These are phyloP conservation scores for Aix galericulata DNA, from an alignment of 2,113 vertebrate species.

Conservation along the genomic window DNA sequence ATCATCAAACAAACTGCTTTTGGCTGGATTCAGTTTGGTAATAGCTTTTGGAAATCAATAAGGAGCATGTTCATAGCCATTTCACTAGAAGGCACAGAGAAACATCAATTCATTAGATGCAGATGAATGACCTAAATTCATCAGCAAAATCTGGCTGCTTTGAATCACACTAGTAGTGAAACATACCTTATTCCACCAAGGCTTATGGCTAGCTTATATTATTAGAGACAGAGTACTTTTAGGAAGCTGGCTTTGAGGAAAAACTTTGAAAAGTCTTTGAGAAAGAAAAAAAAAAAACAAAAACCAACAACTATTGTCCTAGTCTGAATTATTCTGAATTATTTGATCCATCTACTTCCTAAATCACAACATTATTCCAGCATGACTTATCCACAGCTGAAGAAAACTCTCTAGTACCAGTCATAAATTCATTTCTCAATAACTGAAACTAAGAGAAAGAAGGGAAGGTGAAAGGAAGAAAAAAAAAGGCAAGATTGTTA, in stretches of 20 bases:
- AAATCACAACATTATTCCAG: background rate
- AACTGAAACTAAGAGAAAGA: background rate
- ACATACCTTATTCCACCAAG: background rate
- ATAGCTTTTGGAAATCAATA: conserved; percentile 26
- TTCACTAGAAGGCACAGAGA: background rate
- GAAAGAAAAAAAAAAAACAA: background rate
- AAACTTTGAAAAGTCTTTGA: background rate
- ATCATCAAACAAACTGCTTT: background rate
- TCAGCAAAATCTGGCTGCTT: background rate
- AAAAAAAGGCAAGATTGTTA: background rate
- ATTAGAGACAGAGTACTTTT: background rate
- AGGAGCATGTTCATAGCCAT: background rate
- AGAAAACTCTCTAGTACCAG: background rate
- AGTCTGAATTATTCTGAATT: background rate
- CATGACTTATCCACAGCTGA: background rate
- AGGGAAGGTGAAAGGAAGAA: background rate
- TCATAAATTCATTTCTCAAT: background rate
- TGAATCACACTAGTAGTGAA: background rate
- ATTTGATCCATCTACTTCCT: background rate
- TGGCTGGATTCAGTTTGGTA: background rate
- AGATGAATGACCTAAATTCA: background rate
- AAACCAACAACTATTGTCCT: background rate
- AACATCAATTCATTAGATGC: background rate
- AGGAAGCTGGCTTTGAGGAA: background rate
- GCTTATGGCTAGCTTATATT: background rate